Conservation (phyloP, 2,888 invertebrate species). For the Galerucella nymphaeae region DNA sequence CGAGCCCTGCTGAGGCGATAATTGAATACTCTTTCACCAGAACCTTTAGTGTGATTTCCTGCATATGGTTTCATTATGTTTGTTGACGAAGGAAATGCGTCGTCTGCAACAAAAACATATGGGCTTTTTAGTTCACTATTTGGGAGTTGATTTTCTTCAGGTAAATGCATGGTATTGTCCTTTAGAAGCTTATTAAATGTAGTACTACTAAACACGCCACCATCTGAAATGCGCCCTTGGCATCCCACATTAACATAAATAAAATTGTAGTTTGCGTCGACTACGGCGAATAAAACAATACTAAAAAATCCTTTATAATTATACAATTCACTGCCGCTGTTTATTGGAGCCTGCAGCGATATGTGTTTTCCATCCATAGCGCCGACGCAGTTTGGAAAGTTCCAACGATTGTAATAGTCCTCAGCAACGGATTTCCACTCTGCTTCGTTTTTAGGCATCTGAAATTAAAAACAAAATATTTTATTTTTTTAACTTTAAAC, state of each 20-base stretch:
- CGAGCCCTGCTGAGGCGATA: conserved; percentile 35
- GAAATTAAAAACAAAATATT: too few relatives aligned
- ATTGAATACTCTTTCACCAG: conserved; percentile 47
- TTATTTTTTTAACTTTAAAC: background rate
- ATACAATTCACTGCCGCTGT: too few relatives aligned
- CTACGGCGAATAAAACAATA: too few relatives aligned
- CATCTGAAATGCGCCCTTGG: conserved; percentile 13
- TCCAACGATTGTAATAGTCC: too few relatives aligned
- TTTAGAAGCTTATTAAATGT: background rate
- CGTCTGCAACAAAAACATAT: conserved; percentile 35
- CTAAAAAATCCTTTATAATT: too few relatives aligned
- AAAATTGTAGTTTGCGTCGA: conserved; percentile 8
- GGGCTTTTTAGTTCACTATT: conserved; percentile 15
- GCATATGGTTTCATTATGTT: conserved; percentile 48
- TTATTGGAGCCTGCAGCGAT: too few relatives aligned
- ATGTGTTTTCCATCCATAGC: too few relatives aligned
- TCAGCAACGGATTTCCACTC: too few relatives aligned
- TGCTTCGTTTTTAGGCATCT: too few relatives aligned
- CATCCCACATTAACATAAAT: conserved; percentile 14
- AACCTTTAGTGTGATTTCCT: conserved; percentile 37
- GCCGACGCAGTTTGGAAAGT: too few relatives aligned
- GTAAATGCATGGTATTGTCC: conserved; percentile 5
- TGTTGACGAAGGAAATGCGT: conserved; percentile 39
- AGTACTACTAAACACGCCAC: conserved; percentile 1
- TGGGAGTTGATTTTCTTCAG: conserved; percentile 1